A percentile compares a stretch with the other conserved stretches of the same genome.
These are phyloP conservation scores for Cheilosia scutellata DNA, from an alignment of 2,888 invertebrate genomes.

Conservation along the genomic window DNA sequence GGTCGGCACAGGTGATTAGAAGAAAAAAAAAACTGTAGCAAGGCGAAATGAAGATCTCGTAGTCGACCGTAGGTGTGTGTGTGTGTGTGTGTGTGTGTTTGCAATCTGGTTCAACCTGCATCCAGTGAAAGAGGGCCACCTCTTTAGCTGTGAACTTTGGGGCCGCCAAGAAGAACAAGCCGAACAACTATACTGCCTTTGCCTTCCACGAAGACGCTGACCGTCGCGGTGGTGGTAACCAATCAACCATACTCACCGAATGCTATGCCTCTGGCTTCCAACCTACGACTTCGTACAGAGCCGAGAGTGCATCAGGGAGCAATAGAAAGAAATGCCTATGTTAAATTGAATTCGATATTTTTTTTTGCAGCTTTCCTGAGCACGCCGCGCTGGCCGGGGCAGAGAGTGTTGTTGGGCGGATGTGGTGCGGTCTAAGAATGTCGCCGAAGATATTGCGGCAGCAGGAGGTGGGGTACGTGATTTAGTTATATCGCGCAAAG, in stretches of 20 bases:
- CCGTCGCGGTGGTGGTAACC: conserved; percentile 62
- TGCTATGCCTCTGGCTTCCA: conserved; percentile 58
- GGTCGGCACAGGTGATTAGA: conserved; percentile 61
- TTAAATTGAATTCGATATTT: conserved; percentile 63
- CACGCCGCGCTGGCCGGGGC: neutral
- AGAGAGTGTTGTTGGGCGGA: conserved; percentile 54
- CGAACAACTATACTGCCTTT: conserved; percentile 39
- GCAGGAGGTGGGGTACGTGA: conserved; percentile 37
- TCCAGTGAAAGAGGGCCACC: conserved; percentile 60
- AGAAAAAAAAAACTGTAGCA: conserved; percentile 19
- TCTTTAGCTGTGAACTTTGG: conserved; percentile 69
- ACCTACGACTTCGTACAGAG: conserved; percentile 57
- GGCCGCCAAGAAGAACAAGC: conserved; percentile 60
- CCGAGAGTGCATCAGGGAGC: conserved; percentile 62
- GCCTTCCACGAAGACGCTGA: conserved; percentile 22
- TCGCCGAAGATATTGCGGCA: conserved; percentile 43
- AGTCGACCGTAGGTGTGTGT: conserved; percentile 29
- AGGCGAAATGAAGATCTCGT: conserved; percentile 65
- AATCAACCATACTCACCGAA: conserved; percentile 69
- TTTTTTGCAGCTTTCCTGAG: neutral
- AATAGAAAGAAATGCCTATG: conserved; percentile 69
- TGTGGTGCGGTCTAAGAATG: conserved; percentile 69
- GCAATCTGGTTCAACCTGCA: conserved; percentile 73
- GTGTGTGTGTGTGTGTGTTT: conserved; percentile 27
- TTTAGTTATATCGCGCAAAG: conserved; percentile 52